A percentile compares a stretch with the other conserved stretches of the same genome.
phyloP scores from a whole-genome alignment of 2,797 vertebrate species.

The Danio jaintianensis region DNA sequence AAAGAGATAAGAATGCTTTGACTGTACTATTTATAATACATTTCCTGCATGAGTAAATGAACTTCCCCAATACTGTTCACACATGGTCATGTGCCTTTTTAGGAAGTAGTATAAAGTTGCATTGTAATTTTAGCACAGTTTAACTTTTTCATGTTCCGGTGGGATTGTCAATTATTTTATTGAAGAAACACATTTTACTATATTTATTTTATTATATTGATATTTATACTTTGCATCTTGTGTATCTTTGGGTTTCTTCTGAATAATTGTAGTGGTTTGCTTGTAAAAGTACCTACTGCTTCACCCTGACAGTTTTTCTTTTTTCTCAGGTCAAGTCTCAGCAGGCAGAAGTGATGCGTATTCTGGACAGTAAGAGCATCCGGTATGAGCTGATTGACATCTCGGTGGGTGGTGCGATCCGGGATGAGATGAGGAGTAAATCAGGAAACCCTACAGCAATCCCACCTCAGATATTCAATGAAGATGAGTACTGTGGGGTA shows the following conservation, averaged over 20 bases:
- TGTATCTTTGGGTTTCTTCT: neutral
- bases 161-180: neutral
- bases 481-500: constrained; percentile 95
- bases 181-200: neutral
- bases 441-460: constrained; percentile 87
- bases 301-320: neutral
- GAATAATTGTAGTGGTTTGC: constrained; percentile 5
- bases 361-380: constrained; percentile 94
- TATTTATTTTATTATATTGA: neutral
- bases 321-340: constrained; percentile 90
- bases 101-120: neutral
- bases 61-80: neutral
- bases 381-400: constrained; percentile 92
- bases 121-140: neutral
- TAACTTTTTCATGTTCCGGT: neutral
- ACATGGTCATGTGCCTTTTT: neutral
- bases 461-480: constrained; percentile 95
- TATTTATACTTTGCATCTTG: neutral
- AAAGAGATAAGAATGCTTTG: neutral
- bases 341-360: constrained; percentile 89
- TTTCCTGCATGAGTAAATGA: neutral
- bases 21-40: neutral
- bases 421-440: constrained; percentile 92
- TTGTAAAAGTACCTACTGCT: neutral
- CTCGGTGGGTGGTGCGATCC: constrained; percentile 86